A percentile compares a stretch with the other conserved stretches of the same genome.
phyloP scores from a whole-genome alignment of 2,888 invertebrate genomes.

The Luffia ferchaultella region DNA sequence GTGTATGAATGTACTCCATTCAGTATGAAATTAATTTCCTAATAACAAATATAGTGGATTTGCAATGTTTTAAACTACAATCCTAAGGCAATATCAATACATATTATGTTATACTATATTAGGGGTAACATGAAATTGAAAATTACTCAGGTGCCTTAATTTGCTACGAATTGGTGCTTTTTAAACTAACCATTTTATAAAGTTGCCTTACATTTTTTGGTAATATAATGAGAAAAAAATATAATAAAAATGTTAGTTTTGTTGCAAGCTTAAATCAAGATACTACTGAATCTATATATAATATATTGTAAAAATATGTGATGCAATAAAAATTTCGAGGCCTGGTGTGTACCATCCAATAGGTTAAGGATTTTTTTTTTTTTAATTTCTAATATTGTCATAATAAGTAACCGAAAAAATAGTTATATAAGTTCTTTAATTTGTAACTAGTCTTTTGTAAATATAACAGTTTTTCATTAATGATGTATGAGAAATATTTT shows the following conservation, averaged over 20 bases:
- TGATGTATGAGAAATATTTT: not conserved
- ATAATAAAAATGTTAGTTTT: no score
- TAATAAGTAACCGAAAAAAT: slow-evolving; percentile 10
- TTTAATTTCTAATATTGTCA: slow-evolving; percentile 20
- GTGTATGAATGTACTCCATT: no score
- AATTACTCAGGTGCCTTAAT: not conserved
- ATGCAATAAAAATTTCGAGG: slow-evolving; percentile 14
- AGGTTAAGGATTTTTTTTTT: slow-evolving; percentile 1
- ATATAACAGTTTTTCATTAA: not conserved
- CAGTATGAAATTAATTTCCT: no score
- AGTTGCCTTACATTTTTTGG: no score
- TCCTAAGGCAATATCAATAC: no score
- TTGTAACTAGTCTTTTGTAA: not conserved
- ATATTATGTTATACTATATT: no score
- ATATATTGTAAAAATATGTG: not conserved
- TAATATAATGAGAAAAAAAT: no score
- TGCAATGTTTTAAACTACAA: no score
- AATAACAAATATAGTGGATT: no score
- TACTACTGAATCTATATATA: no score
- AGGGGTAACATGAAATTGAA: no score
- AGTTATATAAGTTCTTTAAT: not conserved
- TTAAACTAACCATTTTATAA: not conserved
- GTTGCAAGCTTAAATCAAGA: no score
- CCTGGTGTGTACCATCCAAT: slow-evolving; percentile 47
- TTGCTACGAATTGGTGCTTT: not conserved